Base-by-base conservation (phyloP, 2,113 vertebrate species). In the Cardinalis cardinalis region DNA sequence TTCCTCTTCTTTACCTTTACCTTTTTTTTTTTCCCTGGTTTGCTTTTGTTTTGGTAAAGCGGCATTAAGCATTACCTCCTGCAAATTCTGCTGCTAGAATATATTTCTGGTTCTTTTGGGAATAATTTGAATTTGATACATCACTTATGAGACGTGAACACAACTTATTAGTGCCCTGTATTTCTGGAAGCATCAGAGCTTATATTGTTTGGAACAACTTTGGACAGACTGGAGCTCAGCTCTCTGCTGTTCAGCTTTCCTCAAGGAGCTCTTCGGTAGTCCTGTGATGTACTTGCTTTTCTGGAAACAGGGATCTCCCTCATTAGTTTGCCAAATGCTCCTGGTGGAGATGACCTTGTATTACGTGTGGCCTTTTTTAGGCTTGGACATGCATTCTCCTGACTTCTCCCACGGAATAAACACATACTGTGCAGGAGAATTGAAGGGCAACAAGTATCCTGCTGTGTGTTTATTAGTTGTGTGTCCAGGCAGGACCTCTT, bases 51-150 rank as follows among this genome's bases (percentile, higher is more conserved):
- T 76, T 74, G 8, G 20, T 55, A 24, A 65, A 43, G 24, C 61
- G 28, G 3, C 1, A 0, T 71, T 21, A 63, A 66, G n/a, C 14
- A 20, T 60, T 86, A 36, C 14, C 11, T 85, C 20, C 34, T 88
- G 23, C 16, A 53, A 72, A 69, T n/a, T 66, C n/a, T 81, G 4
- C 83, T 61, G 11, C 26, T 84, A 24, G 43, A 18, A 25, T 86
- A 55, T 28, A 51, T 88, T 92, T 70, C 18, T 83, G 8, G 85
- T 94, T 74, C n/a, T 84, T 83, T 70, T 59, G 32, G 59, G 61
- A 87, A 46, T 16, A 25, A 38, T 32, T 51, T 36, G 32, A 51
- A 20, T 66, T 79, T 43, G 16, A 53, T 49, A 20, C 0, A 0
- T 79, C 18, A 14, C 44, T 46, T 88, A 12, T 20, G 34, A 69